phyloP scores from a whole-genome alignment of 2,888 invertebrate species.

The Catocala fraxini region DNA sequence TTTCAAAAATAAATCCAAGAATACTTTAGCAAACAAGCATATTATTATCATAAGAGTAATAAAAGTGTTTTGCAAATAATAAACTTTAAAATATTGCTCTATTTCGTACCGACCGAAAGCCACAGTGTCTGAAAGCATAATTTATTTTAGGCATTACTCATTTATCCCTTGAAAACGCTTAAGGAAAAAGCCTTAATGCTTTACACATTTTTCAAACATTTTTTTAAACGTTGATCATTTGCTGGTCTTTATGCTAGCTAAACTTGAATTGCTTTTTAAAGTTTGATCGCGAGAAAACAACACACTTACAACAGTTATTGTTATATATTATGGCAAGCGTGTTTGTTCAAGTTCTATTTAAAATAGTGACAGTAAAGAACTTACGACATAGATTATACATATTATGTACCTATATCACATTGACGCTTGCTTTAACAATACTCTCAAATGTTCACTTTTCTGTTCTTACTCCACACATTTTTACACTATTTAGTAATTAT shows the following conservation, averaged over 20 bases:
- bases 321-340: too few species aligned
- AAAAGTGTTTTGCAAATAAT: background rate
- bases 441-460: too few species aligned
- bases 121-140: constrained; percentile 18
- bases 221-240: constrained; percentile 19
- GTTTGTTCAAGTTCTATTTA: too few species aligned
- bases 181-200: constrained; percentile 28
- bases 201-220: constrained; percentile 16
- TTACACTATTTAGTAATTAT: too few species aligned
- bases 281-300: constrained; percentile 3
- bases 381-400: too few species aligned
- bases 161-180: constrained; percentile 23
- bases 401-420: too few species aligned
- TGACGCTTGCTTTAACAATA: too few species aligned
- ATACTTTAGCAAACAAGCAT: too few species aligned
- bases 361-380: too few species aligned
- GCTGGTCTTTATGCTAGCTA: constrained; percentile 21
- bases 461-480: too few species aligned
- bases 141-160: constrained; percentile 36
- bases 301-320: background rate
- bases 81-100: constrained; percentile 5
- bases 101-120: constrained; percentile 5
- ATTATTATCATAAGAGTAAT: background rate
- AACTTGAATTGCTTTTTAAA: constrained; percentile 43
- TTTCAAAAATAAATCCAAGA: too few species aligned